Evolutionary conservation across 2,113 vertebrate species (phyloP).

Genomic region (Passer domesticus): DNA sequence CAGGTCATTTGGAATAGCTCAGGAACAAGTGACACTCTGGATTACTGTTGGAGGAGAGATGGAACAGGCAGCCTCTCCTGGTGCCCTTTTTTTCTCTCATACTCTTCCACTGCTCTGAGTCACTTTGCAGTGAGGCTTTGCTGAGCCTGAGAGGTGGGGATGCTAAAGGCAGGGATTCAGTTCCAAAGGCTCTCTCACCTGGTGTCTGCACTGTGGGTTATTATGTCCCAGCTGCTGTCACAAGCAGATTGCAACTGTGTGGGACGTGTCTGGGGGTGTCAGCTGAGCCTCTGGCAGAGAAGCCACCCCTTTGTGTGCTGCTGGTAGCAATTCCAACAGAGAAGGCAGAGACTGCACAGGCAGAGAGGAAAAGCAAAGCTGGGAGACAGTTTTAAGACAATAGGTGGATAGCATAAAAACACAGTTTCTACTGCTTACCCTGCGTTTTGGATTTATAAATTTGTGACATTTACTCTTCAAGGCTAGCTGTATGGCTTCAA

Average conservation of each 20-base stretch:
- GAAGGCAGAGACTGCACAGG: not conserved
- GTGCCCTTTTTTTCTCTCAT: not conserved
- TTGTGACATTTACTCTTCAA: not conserved
- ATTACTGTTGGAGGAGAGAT: not conserved
- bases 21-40: slow-evolving; percentile 10
- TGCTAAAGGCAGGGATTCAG: not conserved
- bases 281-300: not conserved
- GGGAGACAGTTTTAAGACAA: not conserved
- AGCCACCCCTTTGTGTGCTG: not conserved
- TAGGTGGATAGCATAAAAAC: not conserved
- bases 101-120: not conserved
- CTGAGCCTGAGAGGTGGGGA: not conserved
- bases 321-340: not conserved
- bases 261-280: not conserved
- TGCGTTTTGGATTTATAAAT: not conserved
- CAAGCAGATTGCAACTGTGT: not conserved
- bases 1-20: not conserved
- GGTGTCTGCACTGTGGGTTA: not conserved
- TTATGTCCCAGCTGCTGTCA: not conserved
- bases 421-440: not conserved
- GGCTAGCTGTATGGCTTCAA: not conserved
- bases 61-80: not conserved
- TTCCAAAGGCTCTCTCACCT: not conserved
- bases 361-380: not conserved
- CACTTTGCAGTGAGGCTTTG: not conserved